A percentile compares a stretch with the other conserved stretches of the same genome.
These are phyloP conservation scores for Pholis gunnellus DNA, from an alignment of 2,113 vertebrate species.

Conservation along the genomic window DNA sequence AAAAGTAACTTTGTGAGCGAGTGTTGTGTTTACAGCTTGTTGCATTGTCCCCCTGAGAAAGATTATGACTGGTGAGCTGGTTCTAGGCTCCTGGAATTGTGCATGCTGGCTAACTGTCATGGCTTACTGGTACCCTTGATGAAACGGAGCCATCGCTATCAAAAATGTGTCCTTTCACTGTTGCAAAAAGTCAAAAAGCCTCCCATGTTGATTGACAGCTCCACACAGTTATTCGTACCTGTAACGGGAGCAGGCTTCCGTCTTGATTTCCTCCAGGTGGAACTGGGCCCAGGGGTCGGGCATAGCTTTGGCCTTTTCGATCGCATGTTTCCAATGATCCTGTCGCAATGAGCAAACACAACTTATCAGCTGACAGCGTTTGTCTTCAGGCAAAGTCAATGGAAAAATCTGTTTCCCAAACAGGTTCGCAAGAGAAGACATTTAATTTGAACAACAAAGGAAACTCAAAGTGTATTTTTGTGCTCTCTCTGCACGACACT, in stretches of 20 bases:
- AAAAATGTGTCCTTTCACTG: background rate
- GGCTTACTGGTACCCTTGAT: background rate
- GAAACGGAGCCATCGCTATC: background rate
- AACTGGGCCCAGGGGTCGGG: conserved; percentile 99
- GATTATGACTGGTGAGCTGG: background rate
- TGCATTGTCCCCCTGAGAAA: background rate
- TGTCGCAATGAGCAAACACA: conserved; percentile 66
- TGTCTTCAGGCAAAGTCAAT: background rate
- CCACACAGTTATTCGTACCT: conserved; percentile 81
- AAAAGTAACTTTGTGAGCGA: background rate
- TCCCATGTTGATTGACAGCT: background rate
- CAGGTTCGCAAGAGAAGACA: background rate
- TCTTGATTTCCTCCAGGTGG: conserved; percentile 92
- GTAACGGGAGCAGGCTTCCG: conserved; percentile 90
- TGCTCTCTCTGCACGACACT: background rate
- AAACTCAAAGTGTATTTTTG: background rate
- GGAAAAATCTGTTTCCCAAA: background rate
- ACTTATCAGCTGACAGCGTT: background rate
- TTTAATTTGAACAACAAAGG: background rate
- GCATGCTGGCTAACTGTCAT: background rate
- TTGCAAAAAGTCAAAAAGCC: background rate
- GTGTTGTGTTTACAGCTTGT: background rate
- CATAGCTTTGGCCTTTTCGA: conserved; percentile 95
- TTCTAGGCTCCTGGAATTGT: background rate
- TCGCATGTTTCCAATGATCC: conserved; percentile 94